phyloP scores from a whole-genome alignment of 2,888 invertebrate species.

The Pheosia tremula region DNA sequence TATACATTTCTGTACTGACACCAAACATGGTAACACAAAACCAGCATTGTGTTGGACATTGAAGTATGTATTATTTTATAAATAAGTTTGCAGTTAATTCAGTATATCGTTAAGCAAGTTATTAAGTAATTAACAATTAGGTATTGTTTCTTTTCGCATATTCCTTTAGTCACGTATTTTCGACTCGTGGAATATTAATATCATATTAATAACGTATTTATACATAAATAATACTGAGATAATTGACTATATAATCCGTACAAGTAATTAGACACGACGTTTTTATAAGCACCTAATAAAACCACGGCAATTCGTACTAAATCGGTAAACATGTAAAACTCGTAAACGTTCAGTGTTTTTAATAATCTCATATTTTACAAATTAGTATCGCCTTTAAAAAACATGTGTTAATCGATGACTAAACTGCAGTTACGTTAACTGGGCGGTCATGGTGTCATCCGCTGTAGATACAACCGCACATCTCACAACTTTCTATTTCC shows the following conservation, averaged over 20 bases:
- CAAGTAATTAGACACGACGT: conserved; percentile 32
- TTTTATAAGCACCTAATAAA: conserved; percentile 28
- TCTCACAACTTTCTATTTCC: conserved; percentile 59
- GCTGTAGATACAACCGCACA: conserved; percentile 44
- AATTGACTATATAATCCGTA: conserved; percentile 18
- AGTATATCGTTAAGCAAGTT: conserved; percentile 1
- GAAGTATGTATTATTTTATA: background rate
- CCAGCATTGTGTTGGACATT: too few species aligned
- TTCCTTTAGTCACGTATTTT: conserved; percentile 35
- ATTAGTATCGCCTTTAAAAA: conserved; percentile 56
- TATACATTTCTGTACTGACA: too few species aligned
- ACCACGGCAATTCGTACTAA: conserved; percentile 40
- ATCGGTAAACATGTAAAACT: conserved; percentile 45
- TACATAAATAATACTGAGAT: conserved; percentile 14
- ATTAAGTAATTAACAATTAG: conserved; percentile 24
- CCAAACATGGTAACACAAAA: too few species aligned
- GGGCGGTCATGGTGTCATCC: conserved; percentile 37
- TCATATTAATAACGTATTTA: conserved; percentile 29
- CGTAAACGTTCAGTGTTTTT: conserved; percentile 43
- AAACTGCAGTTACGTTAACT: conserved; percentile 36
- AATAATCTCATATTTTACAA: conserved; percentile 46
- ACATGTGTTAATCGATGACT: conserved; percentile 48
- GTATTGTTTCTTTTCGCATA: conserved; percentile 29
- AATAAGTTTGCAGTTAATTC: background rate
- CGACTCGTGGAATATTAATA: conserved; percentile 34